Base-by-base conservation (phyloP, 2,888 invertebrate species). In the Baronia brevicornis region DNA sequence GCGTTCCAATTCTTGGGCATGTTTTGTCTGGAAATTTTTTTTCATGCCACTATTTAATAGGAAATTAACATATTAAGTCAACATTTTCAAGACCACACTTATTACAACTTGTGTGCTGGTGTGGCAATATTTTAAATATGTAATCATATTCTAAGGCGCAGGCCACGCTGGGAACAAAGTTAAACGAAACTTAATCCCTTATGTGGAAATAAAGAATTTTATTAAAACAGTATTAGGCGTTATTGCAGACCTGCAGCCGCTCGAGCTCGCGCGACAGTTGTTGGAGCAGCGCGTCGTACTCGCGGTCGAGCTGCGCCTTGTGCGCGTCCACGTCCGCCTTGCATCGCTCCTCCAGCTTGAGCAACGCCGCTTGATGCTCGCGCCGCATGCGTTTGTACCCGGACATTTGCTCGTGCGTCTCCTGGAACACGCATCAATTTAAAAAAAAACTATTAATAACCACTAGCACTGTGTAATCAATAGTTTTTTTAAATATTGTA, bases 361-460 rank as follows among this genome's bases (percentile, higher is more conserved):
- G 87, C 58, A 98, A 85, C 47, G 97, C 97, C 49, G 96, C 94
- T 77, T 98, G 98, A 78, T 99, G 99, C 70, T 97, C 96, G 44
- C 97, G 90, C 42, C 99, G 89, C 94, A 99, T 96, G 45, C 98
- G 89, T 80, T 99, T 98, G 84, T 98, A 98, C 10, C 97, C 97
- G 31, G 96, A 94, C 96, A 98, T 98, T 85, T 99, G 98, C 75
- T 99, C 98, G 80, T 97, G 95, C 94, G 98, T 96, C 80, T 98
- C 98, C 87, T 98, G 95, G 3, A 24, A 36, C 13, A n/a, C n/a
- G n/a, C n/a, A n/a, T n/a, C n/a, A 26, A 10, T 3, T 3, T 17
- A 8, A 25, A 20, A 20, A 3, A n/a, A n/a, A 20, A 4, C 6
- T 20, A n/a, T n/a, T 20, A 17, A 17, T 5, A 6, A 28, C 5